A percentile compares a stretch with the other conserved stretches of the same genome.
Evolutionary conservation across 2,888 invertebrate species (phyloP).

Genomic region (Linnaemya vulpina): DNA sequence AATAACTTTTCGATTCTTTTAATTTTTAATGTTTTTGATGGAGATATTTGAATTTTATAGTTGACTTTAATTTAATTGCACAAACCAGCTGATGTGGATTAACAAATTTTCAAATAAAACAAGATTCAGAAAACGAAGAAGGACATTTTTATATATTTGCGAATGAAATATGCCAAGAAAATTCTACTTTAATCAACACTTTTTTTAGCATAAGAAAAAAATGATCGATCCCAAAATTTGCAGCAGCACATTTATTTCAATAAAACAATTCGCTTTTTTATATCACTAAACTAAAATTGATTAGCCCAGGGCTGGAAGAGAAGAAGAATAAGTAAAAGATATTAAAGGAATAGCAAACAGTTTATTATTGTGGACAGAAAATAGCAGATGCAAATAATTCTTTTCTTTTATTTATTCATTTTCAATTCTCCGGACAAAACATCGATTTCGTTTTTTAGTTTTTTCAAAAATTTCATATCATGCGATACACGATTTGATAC

Average conservation of each 20-base stretch:
- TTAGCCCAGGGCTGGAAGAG: slow-evolving; percentile 68
- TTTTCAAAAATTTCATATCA: slow-evolving; percentile 73
- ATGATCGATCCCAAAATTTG: background rate
- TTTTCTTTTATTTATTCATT: slow-evolving; percentile 40
- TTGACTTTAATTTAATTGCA: too few species aligned
- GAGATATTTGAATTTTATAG: too few species aligned
- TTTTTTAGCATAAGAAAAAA: too few species aligned
- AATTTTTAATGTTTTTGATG: too few species aligned
- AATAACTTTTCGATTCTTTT: too few species aligned
- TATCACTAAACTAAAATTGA: background rate
- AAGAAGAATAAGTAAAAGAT: slow-evolving; percentile 1
- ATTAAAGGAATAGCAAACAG: slow-evolving; percentile 27
- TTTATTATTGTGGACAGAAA: background rate
- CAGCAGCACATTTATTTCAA: background rate
- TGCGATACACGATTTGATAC: slow-evolving; percentile 73
- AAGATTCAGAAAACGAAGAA: too few species aligned
- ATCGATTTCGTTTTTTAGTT: slow-evolving; percentile 72
- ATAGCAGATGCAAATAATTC: background rate
- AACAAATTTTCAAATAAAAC: too few species aligned
- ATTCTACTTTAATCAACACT: too few species aligned
- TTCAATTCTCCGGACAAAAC: slow-evolving; percentile 44
- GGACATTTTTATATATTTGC: too few species aligned
- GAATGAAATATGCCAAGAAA: too few species aligned
- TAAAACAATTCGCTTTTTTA: slow-evolving; percentile 5
- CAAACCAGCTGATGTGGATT: too few species aligned